phyloP scores from a whole-genome alignment of 2,113 vertebrate species.

The Irena cyanogastra region DNA sequence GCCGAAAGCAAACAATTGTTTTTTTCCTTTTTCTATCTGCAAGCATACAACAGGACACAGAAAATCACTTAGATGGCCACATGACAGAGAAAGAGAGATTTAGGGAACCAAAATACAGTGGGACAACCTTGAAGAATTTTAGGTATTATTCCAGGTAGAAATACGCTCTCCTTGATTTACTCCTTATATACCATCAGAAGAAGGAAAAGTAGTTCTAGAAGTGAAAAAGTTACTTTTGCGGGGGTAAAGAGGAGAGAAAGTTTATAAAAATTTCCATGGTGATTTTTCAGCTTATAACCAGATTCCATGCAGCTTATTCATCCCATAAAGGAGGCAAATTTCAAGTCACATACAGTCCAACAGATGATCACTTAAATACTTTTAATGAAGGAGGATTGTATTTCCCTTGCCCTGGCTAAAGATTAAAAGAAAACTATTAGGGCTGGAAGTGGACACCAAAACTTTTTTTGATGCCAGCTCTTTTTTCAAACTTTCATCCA shows the following conservation, averaged over 20 bases:
- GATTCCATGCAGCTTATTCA: conserved; percentile 21
- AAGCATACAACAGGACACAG: neutral
- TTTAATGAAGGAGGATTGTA: neutral
- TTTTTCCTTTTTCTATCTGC: neutral
- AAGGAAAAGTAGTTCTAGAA: neutral
- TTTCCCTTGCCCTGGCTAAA: conserved; percentile 13
- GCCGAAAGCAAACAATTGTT: neutral
- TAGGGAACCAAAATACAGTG: conserved; percentile 13
- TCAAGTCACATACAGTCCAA: neutral
- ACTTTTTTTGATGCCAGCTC: conserved; percentile 1
- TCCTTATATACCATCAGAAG: neutral
- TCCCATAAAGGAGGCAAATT: conserved; percentile 1
- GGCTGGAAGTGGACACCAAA: conserved; percentile 34
- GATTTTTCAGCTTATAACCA: conserved; percentile 9
- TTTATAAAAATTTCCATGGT: conserved; percentile 42
- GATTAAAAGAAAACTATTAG: conserved; percentile 49
- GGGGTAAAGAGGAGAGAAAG: neutral
- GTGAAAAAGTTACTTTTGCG: neutral
- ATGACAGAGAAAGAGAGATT: neutral
- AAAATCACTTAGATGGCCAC: conserved; percentile 3
- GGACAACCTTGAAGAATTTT: conserved; percentile 14
- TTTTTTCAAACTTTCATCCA: conserved; percentile 49
- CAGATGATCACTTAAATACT: neutral
- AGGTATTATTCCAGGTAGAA: neutral
- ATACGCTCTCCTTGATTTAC: neutral